Percentiles rank a stretch among this genome's conserved stretches.
Evolutionary conservation across 1,140 invertebrate species (phyloP).

Genomic region (Cotesia vestalis): DNA sequence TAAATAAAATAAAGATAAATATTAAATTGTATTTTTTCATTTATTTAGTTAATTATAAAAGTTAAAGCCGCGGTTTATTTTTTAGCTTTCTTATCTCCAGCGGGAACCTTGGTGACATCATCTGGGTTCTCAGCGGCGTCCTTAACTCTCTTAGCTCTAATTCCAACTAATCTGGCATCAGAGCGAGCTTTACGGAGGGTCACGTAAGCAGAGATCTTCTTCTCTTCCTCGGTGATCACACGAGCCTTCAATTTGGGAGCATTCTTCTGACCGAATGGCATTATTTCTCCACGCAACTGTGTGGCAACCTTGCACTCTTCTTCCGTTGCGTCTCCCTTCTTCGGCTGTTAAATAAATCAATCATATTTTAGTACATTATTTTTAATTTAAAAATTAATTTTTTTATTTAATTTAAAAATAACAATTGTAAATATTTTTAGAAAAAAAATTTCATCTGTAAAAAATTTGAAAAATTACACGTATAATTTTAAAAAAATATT

Average conservation of each 20-base stretch:
- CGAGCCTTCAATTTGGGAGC: slow-evolving; percentile 80
- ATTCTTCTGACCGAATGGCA: slow-evolving; percentile 82
- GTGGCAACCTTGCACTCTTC: slow-evolving; percentile 93
- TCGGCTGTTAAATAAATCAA: slow-evolving; percentile 68
- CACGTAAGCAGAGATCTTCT: slow-evolving; percentile 89
- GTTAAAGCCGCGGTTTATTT: slow-evolving; percentile 12
- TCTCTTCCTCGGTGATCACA: slow-evolving; percentile 88
- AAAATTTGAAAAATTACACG: too few relatives aligned
- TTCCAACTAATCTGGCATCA: slow-evolving; percentile 88
- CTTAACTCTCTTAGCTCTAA: slow-evolving; percentile 91
- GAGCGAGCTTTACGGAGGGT: slow-evolving; percentile 89
- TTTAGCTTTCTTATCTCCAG: slow-evolving; percentile 59
- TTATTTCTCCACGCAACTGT: slow-evolving; percentile 84
- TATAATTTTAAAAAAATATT: too few relatives aligned
- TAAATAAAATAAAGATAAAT: too few relatives aligned
- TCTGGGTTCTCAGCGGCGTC: slow-evolving; percentile 94
- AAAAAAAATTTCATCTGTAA: too few relatives aligned
- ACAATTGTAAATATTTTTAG: too few relatives aligned
- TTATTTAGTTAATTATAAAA: too few relatives aligned
- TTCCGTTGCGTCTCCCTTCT: slow-evolving; percentile 92
- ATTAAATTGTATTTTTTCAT: too few relatives aligned
- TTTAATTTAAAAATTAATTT: too few relatives aligned
- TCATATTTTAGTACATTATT: too few relatives aligned
- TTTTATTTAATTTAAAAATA: too few relatives aligned
- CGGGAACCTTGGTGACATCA: slow-evolving; percentile 76